A percentile compares a stretch with the other conserved stretches of the same genome.
These are phyloP conservation scores for Lasaia peninsularis DNA, from an alignment of 1,140 invertebrate species.

Conservation along the genomic window DNA sequence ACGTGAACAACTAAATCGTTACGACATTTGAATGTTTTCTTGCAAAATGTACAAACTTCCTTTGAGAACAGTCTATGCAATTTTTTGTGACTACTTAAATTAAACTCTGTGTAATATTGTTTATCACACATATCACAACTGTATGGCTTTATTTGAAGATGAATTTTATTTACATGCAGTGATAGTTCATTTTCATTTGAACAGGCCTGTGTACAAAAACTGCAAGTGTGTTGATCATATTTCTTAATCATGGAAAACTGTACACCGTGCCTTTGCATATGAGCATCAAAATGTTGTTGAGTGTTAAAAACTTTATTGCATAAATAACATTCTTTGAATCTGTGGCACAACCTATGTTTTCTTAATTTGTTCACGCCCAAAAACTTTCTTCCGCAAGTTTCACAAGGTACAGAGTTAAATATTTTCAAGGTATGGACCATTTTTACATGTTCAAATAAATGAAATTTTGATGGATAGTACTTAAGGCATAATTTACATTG, in stretches of 20 bases:
- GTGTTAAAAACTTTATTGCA: constrained; percentile 49
- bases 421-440: constrained; percentile 41
- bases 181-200: constrained; percentile 54
- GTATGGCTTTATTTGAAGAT: constrained; percentile 68
- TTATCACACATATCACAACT: constrained; percentile 63
- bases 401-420: constrained; percentile 32
- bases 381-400: constrained; percentile 44
- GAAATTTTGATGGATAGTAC: constrained; percentile 53
- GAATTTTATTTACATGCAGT: constrained; percentile 60
- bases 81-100: constrained; percentile 55
- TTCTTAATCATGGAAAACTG: constrained; percentile 36
- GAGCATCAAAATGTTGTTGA: constrained; percentile 40
- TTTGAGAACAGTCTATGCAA: constrained; percentile 45
- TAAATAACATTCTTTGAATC: constrained; percentile 39
- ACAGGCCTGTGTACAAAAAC: constrained; percentile 62
- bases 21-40: constrained; percentile 48
- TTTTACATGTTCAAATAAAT: constrained; percentile 53
- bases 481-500: constrained; percentile 39
- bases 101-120: constrained; percentile 54
- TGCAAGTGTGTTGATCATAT: constrained; percentile 42
- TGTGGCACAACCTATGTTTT: constrained; percentile 41
- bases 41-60: constrained; percentile 55
- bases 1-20: constrained; percentile 57
- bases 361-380: constrained; percentile 32
- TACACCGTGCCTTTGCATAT: constrained; percentile 50